A percentile compares a stretch with the other conserved stretches of the same genome.
Conservation (phyloP, 2,113 vertebrate species). For the Xiphorhynchus elegans region DNA sequence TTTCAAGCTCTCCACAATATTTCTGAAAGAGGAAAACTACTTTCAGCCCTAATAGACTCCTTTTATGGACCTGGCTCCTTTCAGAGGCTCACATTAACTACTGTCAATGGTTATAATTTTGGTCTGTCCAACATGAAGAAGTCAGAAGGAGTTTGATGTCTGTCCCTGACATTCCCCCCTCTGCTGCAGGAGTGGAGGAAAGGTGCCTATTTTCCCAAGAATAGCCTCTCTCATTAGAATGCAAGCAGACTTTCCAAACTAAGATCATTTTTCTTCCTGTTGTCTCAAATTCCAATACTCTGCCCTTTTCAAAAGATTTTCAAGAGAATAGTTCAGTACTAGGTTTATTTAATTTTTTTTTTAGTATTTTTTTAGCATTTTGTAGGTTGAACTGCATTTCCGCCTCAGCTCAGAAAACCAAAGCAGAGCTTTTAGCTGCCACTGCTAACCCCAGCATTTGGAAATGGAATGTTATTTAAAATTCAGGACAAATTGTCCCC, state of each 20-base stretch:
- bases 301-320: slow-evolving; percentile 79
- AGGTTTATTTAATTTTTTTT: not conserved
- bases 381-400: slow-evolving; percentile 49
- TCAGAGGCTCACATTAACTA: slow-evolving; percentile 20
- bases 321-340: slow-evolving; percentile 57
- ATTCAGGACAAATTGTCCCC: slow-evolving; percentile 64
- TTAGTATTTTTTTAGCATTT: not conserved
- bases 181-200: not conserved
- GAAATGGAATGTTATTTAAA: slow-evolving; percentile 70
- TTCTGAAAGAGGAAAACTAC: slow-evolving; percentile 2
- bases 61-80: not conserved
- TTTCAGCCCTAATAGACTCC: not conserved
- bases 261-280: slow-evolving; percentile 80
- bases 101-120: slow-evolving; percentile 26
- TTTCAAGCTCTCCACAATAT: not conserved
- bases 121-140: not conserved
- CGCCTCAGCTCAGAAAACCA: slow-evolving; percentile 53
- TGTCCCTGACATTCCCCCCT: not conserved
- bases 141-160: not conserved
- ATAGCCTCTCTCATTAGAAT: slow-evolving; percentile 77
- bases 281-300: slow-evolving; percentile 78
- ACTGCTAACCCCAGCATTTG: slow-evolving; percentile 62
- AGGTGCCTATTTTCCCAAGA: slow-evolving; percentile 62
- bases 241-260: slow-evolving; percentile 65
- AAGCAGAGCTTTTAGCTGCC: slow-evolving; percentile 47